These are phyloP conservation scores for Drosophila azteca DNA, from an alignment of 1,140 invertebrate species.

Conservation along the genomic window DNA sequence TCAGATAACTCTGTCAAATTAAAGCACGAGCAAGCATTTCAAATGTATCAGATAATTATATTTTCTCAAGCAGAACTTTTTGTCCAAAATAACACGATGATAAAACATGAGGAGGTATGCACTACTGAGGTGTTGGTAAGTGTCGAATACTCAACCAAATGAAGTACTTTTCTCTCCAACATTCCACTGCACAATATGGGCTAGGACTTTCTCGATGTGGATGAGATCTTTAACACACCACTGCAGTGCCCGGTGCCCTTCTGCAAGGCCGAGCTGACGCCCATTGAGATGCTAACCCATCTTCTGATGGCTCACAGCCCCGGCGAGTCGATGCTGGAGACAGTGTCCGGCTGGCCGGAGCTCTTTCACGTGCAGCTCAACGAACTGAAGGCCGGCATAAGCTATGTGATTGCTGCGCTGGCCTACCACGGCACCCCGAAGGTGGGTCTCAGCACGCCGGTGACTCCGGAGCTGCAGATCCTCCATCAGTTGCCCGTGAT, in stretches of 20 bases:
- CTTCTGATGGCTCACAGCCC: constrained; percentile 49
- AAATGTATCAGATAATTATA: no score
- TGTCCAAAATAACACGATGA: no score
- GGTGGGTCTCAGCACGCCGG: constrained; percentile 24
- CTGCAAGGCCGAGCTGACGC: constrained; percentile 20
- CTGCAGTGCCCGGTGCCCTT: constrained; percentile 35
- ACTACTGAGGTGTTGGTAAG: no score
- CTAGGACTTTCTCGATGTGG: constrained; percentile 11
- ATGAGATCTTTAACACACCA: constrained; percentile 32
- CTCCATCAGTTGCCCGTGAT: constrained; percentile 52
- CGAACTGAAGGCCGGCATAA: constrained; percentile 32
- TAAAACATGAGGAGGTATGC: no score
- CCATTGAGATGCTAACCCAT: constrained; percentile 46
- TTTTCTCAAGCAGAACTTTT: no score
- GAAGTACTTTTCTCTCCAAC: no score
- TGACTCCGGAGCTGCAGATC: constrained; percentile 43
- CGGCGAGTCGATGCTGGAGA: constrained; percentile 44
- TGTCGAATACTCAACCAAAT: no score
- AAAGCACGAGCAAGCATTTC: no score
- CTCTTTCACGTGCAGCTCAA: constrained; percentile 32
- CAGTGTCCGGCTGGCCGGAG: constrained; percentile 35
- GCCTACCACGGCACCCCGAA: constrained; percentile 42
- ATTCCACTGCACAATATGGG: no score
- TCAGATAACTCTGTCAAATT: no score
- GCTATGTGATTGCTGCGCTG: constrained; percentile 44